These are phyloP conservation scores for Asarcornis scutulata DNA, from an alignment of 2,113 vertebrate species.

Conservation along the genomic window DNA sequence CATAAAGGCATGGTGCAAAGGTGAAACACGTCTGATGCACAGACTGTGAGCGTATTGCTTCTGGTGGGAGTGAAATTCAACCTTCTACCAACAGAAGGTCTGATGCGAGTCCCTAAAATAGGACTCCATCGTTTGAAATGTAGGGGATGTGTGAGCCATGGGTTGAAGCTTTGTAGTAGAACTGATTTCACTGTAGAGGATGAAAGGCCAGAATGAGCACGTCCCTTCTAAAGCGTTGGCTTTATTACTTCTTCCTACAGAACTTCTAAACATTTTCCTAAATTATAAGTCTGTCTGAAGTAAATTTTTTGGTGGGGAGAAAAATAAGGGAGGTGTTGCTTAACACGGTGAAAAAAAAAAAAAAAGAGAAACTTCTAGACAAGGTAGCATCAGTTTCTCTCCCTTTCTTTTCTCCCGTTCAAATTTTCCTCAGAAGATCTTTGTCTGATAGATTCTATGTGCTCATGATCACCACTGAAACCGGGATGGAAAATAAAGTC, in stretches of 20 bases:
- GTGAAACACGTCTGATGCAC: neutral
- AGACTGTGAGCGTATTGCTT: neutral
- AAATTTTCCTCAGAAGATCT: neutral
- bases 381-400: neutral
- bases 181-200: neutral
- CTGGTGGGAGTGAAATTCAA: neutral
- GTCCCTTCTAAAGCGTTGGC: neutral
- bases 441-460: neutral
- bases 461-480: fast-evolving
- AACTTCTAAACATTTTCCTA: neutral
- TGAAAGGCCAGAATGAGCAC: neutral
- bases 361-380: neutral
- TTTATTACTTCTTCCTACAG: neutral
- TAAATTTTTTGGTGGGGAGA: neutral
- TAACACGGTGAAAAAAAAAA: neutral
- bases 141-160: neutral
- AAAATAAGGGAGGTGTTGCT: neutral
- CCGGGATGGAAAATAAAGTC: neutral
- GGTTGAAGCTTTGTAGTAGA: neutral
- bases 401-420: too few relatives aligned
- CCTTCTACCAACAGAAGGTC: neutral
- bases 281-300: neutral
- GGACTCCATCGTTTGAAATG: neutral
- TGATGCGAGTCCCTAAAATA: neutral
- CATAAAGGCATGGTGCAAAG: neutral